Evolutionary conservation across 2,888 invertebrate genomes (phyloP), one percentile per base, ranked within the genome.

Genomic region (Neria commutata): DNA sequence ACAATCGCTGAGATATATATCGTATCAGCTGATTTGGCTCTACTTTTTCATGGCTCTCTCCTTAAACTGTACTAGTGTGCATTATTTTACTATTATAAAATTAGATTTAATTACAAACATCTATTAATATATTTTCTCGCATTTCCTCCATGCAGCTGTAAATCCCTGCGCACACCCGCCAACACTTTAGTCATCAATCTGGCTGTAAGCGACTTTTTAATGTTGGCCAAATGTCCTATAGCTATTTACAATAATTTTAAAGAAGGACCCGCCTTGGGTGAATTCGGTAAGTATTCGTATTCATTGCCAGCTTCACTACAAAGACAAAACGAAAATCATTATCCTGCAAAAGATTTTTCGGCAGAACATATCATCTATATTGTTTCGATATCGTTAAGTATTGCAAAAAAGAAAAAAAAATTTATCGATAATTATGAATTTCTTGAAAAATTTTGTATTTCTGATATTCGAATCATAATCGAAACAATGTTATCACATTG

Each of bases 101-200:
- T 6, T 40, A 3, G 19, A 2, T 11, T 16, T 40, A 40, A 40
- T 40, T 40, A 16, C 14, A 40, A 6, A 46, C 24, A n/a, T n/a
- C n/a, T n/a, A n/a, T n/a, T n/a, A n/a, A n/a, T n/a, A n/a, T n/a
- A 55, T 85, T 82, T 61, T 83, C 26, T 40, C n/a, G n/a, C n/a
- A n/a, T n/a, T n/a, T 46, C 16, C 2, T 2, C 14, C 10, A 46
- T 68, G 1, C 60, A 91, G 91, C 74, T 89, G 88, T 75, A 87
- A 88, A 66, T 84, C 88, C 1, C 81, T 92, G 55, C 84, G 90
- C 34, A 91, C 90, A 8, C 88, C 91, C 2, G 90, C 90, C 23
- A 91, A 91, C 77, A 87, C 88, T 50, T 81, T 92, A 48, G 88
- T 91, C 23, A 86, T 89, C 54, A 92, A 91, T 79, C 83, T 92